Percentiles rank a stretch among this genome's conserved stretches.
Evolutionary conservation across 2,797 vertebrate genomes (phyloP).

Genomic region (Perodicticus potto): DNA sequence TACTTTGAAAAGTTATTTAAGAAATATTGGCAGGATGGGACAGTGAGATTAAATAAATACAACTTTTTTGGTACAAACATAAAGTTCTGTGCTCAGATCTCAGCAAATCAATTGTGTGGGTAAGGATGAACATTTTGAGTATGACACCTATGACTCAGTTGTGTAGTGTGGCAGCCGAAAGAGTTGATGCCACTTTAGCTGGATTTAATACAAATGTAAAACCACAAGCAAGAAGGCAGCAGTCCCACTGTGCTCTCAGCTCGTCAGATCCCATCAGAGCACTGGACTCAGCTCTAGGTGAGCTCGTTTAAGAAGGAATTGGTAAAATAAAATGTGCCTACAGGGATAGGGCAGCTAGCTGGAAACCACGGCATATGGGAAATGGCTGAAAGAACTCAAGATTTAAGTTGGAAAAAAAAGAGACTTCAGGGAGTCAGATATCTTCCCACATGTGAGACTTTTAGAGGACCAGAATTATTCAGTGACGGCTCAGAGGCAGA

Average conservation of each 20-base stretch:
- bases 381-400: not conserved
- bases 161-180: not conserved
- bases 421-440: not conserved
- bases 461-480: not conserved
- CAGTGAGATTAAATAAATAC: not conserved
- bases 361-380: not conserved
- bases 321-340: not conserved
- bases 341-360: not conserved
- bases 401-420: not conserved
- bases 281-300: not conserved
- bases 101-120: not conserved
- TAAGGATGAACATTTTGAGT: not conserved
- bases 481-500: not conserved
- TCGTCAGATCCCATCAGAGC: not conserved
- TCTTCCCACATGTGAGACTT: not conserved
- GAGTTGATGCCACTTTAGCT: not conserved
- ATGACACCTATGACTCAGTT: not conserved
- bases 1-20: constrained; percentile 23
- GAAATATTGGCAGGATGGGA: not conserved
- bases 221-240: constrained; percentile 27
- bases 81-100: constrained; percentile 35
- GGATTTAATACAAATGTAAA: constrained; percentile 29
- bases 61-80: not conserved
- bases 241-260: not conserved
- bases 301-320: not conserved